These are phyloP conservation scores for Erythrocercus mccallii DNA, from an alignment of 2,113 vertebrate species.

Conservation along the genomic window DNA sequence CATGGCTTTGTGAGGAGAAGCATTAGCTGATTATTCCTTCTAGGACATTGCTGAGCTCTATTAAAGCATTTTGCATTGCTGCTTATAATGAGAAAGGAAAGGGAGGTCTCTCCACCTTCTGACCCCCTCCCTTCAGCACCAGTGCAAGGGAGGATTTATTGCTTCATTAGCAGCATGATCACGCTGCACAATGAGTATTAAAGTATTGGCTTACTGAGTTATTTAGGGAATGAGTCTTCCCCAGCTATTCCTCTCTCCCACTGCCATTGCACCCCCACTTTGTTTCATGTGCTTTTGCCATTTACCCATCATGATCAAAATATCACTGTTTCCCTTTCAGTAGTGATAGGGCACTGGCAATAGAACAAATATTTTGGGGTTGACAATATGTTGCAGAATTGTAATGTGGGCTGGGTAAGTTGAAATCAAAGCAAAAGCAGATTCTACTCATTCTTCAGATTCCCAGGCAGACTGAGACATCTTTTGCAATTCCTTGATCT, in stretches of 20 bases:
- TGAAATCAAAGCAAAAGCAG: conserved; percentile 47
- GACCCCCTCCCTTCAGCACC: conserved; percentile 26
- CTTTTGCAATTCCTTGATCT: conserved; percentile 44
- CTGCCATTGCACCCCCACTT: background rate
- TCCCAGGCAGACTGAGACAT: conserved; percentile 33
- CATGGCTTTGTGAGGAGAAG: background rate
- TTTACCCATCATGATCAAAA: background rate
- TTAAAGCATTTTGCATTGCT: conserved; percentile 25
- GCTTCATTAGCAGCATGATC: conserved; percentile 47
- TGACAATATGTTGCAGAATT: background rate
- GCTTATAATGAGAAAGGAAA: conserved; percentile 28
- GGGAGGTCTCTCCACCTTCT: conserved; percentile 32
- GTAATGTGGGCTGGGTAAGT: conserved; percentile 7
- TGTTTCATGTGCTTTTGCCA: background rate
- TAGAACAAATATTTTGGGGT: conserved; percentile 24
- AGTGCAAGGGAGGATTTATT: conserved; percentile 50
- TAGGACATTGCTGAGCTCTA: conserved; percentile 25
- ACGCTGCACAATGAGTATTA: conserved; percentile 11
- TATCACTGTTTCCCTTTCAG: background rate
- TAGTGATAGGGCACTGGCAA: background rate
- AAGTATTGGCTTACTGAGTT: conserved; percentile 32
- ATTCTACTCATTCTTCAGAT: conserved; percentile 53
- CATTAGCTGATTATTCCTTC: conserved; percentile 21
- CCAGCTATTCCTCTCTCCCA: background rate
- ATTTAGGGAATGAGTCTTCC: conserved; percentile 29